phyloP scores from a whole-genome alignment of 2,797 vertebrate genomes.

The Fistularia tabacaria region DNA sequence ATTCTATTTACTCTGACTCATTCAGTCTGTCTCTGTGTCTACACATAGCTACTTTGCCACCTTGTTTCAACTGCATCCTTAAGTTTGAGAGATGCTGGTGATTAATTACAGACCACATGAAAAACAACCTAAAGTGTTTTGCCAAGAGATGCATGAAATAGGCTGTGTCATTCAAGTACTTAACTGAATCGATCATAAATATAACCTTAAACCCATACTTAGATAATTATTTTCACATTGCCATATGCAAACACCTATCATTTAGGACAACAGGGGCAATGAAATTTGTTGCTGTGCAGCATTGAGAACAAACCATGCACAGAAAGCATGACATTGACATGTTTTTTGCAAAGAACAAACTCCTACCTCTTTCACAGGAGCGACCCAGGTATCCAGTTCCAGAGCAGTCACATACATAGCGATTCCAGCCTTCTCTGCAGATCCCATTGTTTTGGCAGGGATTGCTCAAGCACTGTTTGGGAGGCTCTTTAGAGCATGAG shows the following conservation, averaged over 20 bases:
- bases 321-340: background rate
- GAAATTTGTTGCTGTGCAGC: slow-evolving; percentile 9
- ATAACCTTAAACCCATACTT: too few species aligned
- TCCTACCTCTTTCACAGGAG: slow-evolving; percentile 92
- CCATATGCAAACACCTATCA: background rate
- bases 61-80: too few species aligned
- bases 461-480: slow-evolving; percentile 95
- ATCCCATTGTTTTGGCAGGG: slow-evolving; percentile 94
- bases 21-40: slow-evolving; percentile 16
- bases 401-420: slow-evolving; percentile 96
- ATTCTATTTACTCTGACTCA: slow-evolving; percentile 15
- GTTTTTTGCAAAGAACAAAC: background rate
- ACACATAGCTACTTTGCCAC: too few species aligned
- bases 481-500: slow-evolving; percentile 91
- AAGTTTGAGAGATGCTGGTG: too few species aligned
- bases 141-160: too few species aligned
- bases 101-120: too few species aligned
- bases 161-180: too few species aligned
- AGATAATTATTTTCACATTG: slow-evolving; percentile 5
- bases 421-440: slow-evolving; percentile 97
- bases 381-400: slow-evolving; percentile 92
- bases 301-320: background rate
- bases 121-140: too few species aligned
- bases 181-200: too few species aligned
- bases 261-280: slow-evolving; percentile 3